Conservation (phyloP, 2,888 invertebrate species). For the Theodoxus fluviatilis region DNA sequence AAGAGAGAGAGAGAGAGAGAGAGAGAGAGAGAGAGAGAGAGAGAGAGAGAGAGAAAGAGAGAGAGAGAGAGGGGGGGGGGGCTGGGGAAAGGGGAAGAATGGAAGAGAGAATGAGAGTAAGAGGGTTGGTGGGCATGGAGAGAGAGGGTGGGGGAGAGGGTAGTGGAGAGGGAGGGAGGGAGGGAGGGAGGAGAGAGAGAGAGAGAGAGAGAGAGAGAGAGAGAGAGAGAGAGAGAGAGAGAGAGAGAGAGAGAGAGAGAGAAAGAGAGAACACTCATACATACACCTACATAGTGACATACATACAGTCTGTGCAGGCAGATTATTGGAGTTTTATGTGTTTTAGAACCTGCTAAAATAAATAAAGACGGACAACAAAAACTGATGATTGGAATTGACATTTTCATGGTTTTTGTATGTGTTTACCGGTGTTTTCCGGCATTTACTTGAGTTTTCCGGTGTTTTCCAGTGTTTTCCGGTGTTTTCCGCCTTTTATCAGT, state of each 20-base stretch:
- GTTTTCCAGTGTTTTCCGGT: too few relatives aligned
- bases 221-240: conserved; percentile 26
- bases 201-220: conserved; percentile 14
- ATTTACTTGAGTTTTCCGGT: too few relatives aligned
- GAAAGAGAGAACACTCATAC: conserved; percentile 6
- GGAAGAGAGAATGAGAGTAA: neutral
- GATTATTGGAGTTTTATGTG: too few relatives aligned
- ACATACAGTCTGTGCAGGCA: too few relatives aligned
- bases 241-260: conserved; percentile 28
- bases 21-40: conserved; percentile 23
- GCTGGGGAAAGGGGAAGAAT: neutral
- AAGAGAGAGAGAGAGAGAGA: conserved; percentile 25
- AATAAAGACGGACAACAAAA: too few relatives aligned
- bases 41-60: conserved; percentile 24
- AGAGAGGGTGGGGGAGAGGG: neutral
- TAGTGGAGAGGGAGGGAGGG: neutral
- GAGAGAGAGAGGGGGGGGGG: conserved; percentile 22
- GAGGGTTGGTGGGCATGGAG: neutral
- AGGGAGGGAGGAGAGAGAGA: neutral
- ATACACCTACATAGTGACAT: too few relatives aligned
- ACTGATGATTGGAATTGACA: too few relatives aligned
- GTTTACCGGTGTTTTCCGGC: too few relatives aligned
- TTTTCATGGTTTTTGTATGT: too few relatives aligned
- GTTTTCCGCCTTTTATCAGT: too few relatives aligned
- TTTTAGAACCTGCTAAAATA: too few relatives aligned